Evolutionary conservation across 2,113 vertebrate species (phyloP).

Genomic region (Cyanistes caeruleus): DNA sequence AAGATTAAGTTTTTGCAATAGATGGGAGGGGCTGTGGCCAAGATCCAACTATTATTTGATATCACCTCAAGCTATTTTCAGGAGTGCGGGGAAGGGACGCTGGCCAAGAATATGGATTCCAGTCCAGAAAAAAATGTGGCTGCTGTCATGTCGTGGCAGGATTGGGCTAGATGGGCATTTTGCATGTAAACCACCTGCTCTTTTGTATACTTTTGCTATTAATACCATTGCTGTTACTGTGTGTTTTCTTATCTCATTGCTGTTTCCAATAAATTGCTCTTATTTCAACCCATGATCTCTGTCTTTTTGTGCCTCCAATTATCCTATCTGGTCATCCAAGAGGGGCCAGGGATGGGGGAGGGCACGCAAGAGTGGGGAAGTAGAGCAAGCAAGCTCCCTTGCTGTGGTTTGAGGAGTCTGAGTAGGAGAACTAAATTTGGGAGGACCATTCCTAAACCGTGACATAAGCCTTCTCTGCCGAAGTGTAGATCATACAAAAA

Average conservation of each 20-base stretch:
- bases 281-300: neutral
- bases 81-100: fast-evolving
- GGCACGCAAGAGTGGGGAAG: fast-evolving
- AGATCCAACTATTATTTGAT: neutral
- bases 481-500: neutral
- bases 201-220: neutral
- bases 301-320: neutral
- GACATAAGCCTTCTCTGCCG: neutral
- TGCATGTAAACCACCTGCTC: neutral
- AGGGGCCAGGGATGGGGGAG: fast-evolving
- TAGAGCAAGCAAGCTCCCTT: fast-evolving
- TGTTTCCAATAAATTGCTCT: neutral
- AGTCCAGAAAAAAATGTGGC: neutral
- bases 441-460: neutral
- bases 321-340: neutral
- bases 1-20: neutral
- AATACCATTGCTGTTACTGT: neutral
- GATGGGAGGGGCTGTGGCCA: neutral
- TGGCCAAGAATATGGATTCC: neutral
- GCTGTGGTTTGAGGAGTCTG: neutral
- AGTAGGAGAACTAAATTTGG: neutral
- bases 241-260: neutral
- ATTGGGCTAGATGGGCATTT: neutral
- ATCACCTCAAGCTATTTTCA: neutral
- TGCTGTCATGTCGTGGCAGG: fast-evolving